These are phyloP conservation scores for Serilophus lunatus DNA, from an alignment of 2,113 vertebrate species.

Conservation along the genomic window DNA sequence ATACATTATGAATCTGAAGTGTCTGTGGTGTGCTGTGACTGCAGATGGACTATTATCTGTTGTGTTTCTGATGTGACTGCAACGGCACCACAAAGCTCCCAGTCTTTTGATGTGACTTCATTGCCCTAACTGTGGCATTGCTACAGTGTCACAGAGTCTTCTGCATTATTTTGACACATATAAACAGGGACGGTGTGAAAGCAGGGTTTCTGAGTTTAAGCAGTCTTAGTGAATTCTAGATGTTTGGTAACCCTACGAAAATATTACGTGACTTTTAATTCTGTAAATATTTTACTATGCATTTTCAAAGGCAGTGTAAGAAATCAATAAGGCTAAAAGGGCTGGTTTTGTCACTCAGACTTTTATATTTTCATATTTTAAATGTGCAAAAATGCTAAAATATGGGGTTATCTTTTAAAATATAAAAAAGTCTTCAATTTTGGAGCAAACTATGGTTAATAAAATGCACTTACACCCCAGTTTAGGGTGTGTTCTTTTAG, in stretches of 20 bases:
- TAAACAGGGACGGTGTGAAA: background rate
- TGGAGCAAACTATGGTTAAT: background rate
- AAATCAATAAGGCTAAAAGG: background rate
- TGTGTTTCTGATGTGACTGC: background rate
- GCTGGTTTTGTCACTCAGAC: background rate
- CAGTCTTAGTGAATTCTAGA: background rate
- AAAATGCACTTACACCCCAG: background rate
- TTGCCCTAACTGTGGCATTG: background rate
- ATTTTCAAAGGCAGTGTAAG: background rate
- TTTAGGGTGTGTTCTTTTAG: background rate
- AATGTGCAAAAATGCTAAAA: background rate
- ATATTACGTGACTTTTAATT: background rate
- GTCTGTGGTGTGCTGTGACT: background rate
- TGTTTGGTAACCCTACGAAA: background rate
- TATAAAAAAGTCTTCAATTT: background rate
- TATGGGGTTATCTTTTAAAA: background rate
- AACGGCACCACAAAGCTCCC: background rate
- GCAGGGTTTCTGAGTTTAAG: background rate
- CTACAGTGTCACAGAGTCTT: background rate
- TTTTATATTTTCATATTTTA: background rate
- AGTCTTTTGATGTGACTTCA: background rate
- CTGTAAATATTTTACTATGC: background rate
- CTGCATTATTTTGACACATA: background rate
- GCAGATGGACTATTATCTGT: background rate
- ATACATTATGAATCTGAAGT: background rate